Evolutionary conservation across 30 jellyfish, hydroid and myxozoan genomes (phyloP), one percentile per base, ranked within the genome.

Genomic region (Aurelia aurita): DNA sequence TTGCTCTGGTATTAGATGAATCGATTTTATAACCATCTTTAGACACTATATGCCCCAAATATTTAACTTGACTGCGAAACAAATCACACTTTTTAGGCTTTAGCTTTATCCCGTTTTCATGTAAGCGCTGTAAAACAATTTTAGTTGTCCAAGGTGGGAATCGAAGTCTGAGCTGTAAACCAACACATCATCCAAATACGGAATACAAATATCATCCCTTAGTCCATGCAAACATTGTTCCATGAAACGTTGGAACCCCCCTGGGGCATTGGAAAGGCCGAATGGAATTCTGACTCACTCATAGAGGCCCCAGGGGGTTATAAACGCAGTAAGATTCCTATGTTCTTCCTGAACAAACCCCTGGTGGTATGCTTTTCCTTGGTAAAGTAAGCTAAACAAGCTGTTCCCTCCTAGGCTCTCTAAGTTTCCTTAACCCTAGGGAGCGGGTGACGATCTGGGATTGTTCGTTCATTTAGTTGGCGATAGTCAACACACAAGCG

Each of bases 181-280:
- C 21, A 74, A 23, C 34, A 77, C 39, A 58, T 77, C 89, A 29
- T 58, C 82, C 25, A 77, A 66, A 35, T 77, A 77, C 0, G 89
- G 89, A 14, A 77, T 58, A 19, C 74, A 51, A 58, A 57, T 16
- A 23, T 77, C 79, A 57, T 77, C 89, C 1, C 80, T 25, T 3
- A 58, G 7, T 5, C 70, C 89, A 5, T 77, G 82, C 12, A 75
- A 54, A 20, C 47, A n/a, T 19, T 21, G 53, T 31, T n/a, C n/a
- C n/a, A n/a, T n/a, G n/a, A n/a, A n/a, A n/a, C n/a, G n/a, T n/a
- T n/a, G n/a, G n/a, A n/a, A 51, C 62, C 18, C 62, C 19, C 14
- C 19, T 51, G 14, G 14, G 19, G 19, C 62, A 51, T 19, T 32
- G 69, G 20, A 32, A 11, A 19, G 25, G 32, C 10, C 20, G 25